Percentiles rank a stretch among this genome's conserved stretches.
phyloP scores from a whole-genome alignment of 2,113 vertebrate species.

The Vanacampus margaritifer region DNA sequence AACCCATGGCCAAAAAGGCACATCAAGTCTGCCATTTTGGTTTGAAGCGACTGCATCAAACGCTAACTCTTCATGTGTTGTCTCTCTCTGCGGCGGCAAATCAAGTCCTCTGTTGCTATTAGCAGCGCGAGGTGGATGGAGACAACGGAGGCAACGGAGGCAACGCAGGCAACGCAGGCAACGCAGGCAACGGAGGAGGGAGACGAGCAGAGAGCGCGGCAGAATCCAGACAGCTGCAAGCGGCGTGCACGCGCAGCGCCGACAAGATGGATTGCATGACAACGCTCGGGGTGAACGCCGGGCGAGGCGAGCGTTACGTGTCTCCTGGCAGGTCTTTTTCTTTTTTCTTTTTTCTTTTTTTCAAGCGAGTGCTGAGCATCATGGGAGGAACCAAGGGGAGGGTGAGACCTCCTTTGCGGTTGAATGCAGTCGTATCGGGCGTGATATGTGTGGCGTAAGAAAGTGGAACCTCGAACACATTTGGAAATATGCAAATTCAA shows the following conservation, averaged over 20 bases:
- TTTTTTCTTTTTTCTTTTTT: background rate
- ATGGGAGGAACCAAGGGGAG: background rate
- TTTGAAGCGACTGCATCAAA: background rate
- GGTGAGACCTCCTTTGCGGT: background rate
- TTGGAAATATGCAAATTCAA: background rate
- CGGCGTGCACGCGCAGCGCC: constrained; percentile 13
- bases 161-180: no score
- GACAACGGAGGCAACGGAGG: background rate
- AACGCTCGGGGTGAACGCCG: constrained; percentile 14
- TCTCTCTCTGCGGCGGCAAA: constrained; percentile 35
- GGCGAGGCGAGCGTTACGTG: constrained; percentile 5
- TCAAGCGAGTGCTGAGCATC: background rate
- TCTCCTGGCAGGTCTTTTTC: background rate
- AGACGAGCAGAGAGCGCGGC: no score
- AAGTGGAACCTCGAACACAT: no score
- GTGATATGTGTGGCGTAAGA: no score
- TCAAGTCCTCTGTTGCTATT: constrained; percentile 47
- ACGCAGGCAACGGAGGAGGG: no score
- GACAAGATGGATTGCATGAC: constrained; percentile 42
- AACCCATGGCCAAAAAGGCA: background rate
- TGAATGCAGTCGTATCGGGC: background rate
- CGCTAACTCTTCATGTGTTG: constrained; percentile 2
- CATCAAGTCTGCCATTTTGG: background rate
- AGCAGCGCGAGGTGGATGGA: constrained; percentile 35
- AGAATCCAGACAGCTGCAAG: constrained; percentile 28